Evolutionary conservation across 2,888 invertebrate species (phyloP), one percentile per base, ranked within the genome.

Genomic region (Aspidiotus rigidus): DNA sequence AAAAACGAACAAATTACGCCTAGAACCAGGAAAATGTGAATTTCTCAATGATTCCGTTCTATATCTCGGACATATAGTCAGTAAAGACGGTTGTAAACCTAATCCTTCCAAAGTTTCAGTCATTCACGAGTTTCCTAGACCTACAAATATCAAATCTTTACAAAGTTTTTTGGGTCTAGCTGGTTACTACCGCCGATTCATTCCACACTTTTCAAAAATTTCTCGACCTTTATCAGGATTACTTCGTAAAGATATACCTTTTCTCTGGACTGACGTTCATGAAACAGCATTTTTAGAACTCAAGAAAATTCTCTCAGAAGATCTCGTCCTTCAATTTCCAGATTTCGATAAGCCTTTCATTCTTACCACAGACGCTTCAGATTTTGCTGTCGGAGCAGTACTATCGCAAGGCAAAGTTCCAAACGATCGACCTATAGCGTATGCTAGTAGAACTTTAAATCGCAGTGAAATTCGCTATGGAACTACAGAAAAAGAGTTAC

Each of bases 341-440:
- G 69, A 73, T 42, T 73, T 70, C 53, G 9, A 15, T 7, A 53
- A 70, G 54, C 44, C 42, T 13, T 71, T 73, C 53, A 62, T 69
- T 9, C 39, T 72, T 11, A 71, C 72, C 7, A 77, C 74, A 17
- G 77, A 74, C 69, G 77, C 74, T 28, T 74, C 73, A 41, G 74
- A 73, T 59, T 74, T 69, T 70, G 77, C 75, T 7, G 73, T 75
- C 28, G 76, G 75, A 40, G 73, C 74, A 7, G 74, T 77, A 10
- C 70, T 76, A 2, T 74, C 75, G 0, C 72, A 72, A 70, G 44
- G 57, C 10, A 13, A 39, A 13, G 76, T 77, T 69, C 73, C 73
- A 0, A 73, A 75, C 59, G 77, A 78, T 44, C 70, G 74, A 16
- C 77, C 77, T 7, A 74, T 77, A 16, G 75, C 75, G 7, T 77